A percentile compares a stretch with the other conserved stretches of the same genome.
phyloP scores from a whole-genome alignment of 2,888 invertebrate genomes.

The Sarcophaga caerulescens region DNA sequence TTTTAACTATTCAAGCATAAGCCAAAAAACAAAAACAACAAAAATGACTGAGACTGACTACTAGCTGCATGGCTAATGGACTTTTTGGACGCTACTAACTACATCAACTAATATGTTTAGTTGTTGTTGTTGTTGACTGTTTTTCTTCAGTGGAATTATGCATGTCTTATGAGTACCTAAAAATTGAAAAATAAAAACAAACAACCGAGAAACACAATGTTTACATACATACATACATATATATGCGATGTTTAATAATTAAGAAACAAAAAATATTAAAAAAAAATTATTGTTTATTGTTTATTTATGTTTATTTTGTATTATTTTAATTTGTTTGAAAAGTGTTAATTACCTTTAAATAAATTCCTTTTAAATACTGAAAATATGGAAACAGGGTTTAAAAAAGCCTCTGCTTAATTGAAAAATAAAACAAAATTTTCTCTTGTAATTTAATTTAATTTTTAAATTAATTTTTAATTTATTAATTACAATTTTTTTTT shows the following conservation, averaged over 20 bases:
- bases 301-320: conserved; percentile 49
- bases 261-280: too few relatives aligned
- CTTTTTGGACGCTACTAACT: background rate
- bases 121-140: conserved; percentile 2
- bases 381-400: too few relatives aligned
- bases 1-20: conserved; percentile 60
- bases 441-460: too few relatives aligned
- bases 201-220: background rate
- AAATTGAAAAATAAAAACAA: conserved; percentile 2
- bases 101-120: background rate
- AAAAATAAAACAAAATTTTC: conserved; percentile 1
- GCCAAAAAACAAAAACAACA: background rate
- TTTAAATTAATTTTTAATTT: background rate
- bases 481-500: background rate
- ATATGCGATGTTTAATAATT: too few relatives aligned
- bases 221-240: too few relatives aligned
- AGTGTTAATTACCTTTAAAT: conserved; percentile 36
- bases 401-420: conserved; percentile 3
- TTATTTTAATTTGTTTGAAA: conserved; percentile 46
- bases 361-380: conserved; percentile 5
- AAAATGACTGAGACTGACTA: background rate
- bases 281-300: conserved; percentile 49
- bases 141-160: conserved; percentile 1
- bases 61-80: background rate
- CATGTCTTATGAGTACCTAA: conserved; percentile 17